phyloP scores from a whole-genome alignment of 2,888 invertebrate species.

The Ophonus ardosiacus region DNA sequence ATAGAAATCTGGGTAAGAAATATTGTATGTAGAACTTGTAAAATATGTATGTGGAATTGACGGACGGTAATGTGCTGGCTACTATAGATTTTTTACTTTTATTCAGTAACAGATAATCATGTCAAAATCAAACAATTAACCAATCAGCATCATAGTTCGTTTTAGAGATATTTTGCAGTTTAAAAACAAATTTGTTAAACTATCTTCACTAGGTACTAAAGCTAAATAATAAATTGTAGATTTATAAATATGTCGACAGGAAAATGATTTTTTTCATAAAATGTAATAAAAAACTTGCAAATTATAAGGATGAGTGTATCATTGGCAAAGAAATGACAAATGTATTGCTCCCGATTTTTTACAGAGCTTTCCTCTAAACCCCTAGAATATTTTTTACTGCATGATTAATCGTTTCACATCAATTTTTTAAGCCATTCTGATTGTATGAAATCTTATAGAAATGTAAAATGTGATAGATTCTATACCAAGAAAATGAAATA shows the following conservation, averaged over 20 bases:
- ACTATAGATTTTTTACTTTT: no score
- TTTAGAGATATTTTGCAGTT: no score
- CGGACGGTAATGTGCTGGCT: no score
- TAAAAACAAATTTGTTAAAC: no score
- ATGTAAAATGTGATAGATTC: constrained; percentile 6
- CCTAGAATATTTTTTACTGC: constrained; percentile 15
- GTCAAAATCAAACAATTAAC: no score
- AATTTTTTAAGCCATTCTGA: constrained; percentile 15
- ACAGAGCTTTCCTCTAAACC: constrained; percentile 20
- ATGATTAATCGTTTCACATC: constrained; percentile 37
- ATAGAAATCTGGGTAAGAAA: no score
- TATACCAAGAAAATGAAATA: neutral
- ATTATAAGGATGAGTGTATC: neutral
- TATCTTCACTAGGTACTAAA: no score
- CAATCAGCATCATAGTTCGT: no score
- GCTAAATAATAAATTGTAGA: neutral
- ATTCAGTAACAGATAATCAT: no score
- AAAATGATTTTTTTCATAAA: neutral
- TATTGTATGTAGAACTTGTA: no score
- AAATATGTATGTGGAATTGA: no score
- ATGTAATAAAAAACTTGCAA: neutral
- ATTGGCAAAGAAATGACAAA: constrained; percentile 29
- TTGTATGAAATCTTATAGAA: constrained; percentile 24
- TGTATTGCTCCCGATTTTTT: constrained; percentile 34
- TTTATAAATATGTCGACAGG: neutral